Base-by-base conservation (phyloP, 2,888 invertebrate genomes). In the Phyllotreta striolata region DNA sequence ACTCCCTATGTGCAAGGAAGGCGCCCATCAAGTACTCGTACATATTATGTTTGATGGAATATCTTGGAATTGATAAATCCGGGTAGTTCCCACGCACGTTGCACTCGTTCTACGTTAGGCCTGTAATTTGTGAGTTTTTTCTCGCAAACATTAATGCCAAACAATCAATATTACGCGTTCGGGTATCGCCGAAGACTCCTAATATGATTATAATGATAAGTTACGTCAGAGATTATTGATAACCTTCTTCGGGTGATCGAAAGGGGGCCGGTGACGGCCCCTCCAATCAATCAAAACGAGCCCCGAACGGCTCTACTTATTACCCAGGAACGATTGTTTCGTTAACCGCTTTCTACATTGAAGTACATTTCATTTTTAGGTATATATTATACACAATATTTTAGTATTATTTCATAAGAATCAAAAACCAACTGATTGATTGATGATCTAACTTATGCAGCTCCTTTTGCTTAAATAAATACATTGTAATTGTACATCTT, bases 161-260 rank as follows among this genome's bases (percentile, higher is more conserved):
- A 67, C 63, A 73, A 76, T 76, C 75, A 75, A 75, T 75, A 76
- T 73, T 73, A 67, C 66, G 70, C 65, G 67, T 73, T 72, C 71
- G 72, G 72, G 66, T 70, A 69, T 73, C 70, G 70, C 71, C 75
- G 62, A 73, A 73, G 71, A 70, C 69, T 71, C 76, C 74, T 79
- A 79, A 79, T 79, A 76, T 75, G 79, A 78, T 78, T 79, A 78
- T 79, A 78, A 79, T 79, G 78, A 79, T 78, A 79, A 78, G 74
- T 74, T 75, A 72, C 73, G 78, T 77, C 78, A 78, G 75, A 75
- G 74, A 73, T 78, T 78, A 78, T 78, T 77, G 78, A 79, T 78
- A 78, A 75, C 73, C 72, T 71, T 69, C 72, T 61, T 66, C 61
- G 56, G 59, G 71, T 72, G 74, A 74, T 75, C 72, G 70, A 70